These are phyloP conservation scores for Colostygia pectinataria DNA, from an alignment of 2,888 invertebrate genomes.

Conservation along the genomic window DNA sequence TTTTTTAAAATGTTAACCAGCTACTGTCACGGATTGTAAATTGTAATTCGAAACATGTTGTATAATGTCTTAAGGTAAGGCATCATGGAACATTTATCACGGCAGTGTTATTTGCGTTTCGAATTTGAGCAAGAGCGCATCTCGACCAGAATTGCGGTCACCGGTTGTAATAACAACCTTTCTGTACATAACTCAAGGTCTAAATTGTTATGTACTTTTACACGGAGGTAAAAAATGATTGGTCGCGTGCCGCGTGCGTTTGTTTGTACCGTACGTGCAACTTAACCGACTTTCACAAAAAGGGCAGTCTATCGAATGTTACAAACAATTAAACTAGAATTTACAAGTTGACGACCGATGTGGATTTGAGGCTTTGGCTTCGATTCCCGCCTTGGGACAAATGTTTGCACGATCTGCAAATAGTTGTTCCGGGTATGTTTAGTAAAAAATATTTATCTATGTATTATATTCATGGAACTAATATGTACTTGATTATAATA, in stretches of 20 bases:
- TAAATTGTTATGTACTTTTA: constrained; percentile 39
- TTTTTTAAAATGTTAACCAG: constrained; percentile 3
- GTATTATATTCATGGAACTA: no score
- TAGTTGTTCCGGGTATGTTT: no score
- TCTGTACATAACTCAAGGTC: constrained; percentile 39
- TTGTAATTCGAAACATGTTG: constrained; percentile 30
- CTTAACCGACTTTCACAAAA: constrained; percentile 69
- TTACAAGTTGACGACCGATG: no score
- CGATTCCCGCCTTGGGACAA: no score
- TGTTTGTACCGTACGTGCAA: constrained; percentile 58
- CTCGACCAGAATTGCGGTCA: constrained; percentile 36
- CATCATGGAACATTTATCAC: constrained; percentile 51
- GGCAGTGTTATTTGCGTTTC: constrained; percentile 53
- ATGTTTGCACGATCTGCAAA: no score
- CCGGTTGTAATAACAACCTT: constrained; percentile 44
- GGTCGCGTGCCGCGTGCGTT: constrained; percentile 56
- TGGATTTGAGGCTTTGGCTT: no score
- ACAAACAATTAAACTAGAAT: background rate
- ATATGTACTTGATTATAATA: no score
- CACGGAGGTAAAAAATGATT: constrained; percentile 46
- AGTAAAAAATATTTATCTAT: no score
- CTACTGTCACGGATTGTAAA: constrained; percentile 7
- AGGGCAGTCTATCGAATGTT: constrained; percentile 49
- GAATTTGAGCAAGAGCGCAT: constrained; percentile 52
- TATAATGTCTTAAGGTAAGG: constrained; percentile 34